Base-by-base conservation (phyloP, 2,888 invertebrate genomes). In the Elysia crispata region DNA sequence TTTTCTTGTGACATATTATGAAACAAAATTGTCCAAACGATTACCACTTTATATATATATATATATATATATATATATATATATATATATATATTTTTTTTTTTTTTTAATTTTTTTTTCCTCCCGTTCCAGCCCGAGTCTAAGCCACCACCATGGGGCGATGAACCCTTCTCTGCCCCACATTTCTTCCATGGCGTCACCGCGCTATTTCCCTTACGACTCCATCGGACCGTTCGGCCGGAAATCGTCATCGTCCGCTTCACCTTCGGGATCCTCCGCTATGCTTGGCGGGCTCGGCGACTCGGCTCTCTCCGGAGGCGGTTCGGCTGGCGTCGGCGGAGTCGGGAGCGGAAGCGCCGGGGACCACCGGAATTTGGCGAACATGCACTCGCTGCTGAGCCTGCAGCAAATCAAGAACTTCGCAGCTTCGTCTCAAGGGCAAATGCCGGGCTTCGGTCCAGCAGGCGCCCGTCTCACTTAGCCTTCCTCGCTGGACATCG, bases 381-480 rank as follows among this genome's bases (percentile, higher is more conserved):
- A 90, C 81, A 89, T 90, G 70, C 89, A 89, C 84, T 90, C 88
- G 77, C 86, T 91, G 76, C 82, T 91, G 62, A 90, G 97, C 87
- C 94, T 98, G 86, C 98, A 98, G 93, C 98, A 98, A 94, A 98
- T 98, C 90, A 95, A 98, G 92, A 98, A 98, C 93, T 98, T 89
- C 77, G 89, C 90, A 69, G 87, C 89, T 20, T 89, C 89, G 81
- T 41, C 41, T 41, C 41, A 41, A 41, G 41, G 41, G 41, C 90
- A 90, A 82, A 89, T 90, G 89, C 88, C 89, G 50, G 86, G 87
- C 73, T 88, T 88, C 76, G 87, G 87, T 49, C 87, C 88, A 13
- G 86, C 86, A 69, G 87, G 86, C 33, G 85, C 88, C 25, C 84
- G 89, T 82, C 84, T 89, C 81, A 86, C 89, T 70, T 89, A 85